Evolutionary conservation across 2,888 invertebrate species (phyloP), one percentile per base, ranked within the genome.

Genomic region (Nemotelus nigrinus): DNA sequence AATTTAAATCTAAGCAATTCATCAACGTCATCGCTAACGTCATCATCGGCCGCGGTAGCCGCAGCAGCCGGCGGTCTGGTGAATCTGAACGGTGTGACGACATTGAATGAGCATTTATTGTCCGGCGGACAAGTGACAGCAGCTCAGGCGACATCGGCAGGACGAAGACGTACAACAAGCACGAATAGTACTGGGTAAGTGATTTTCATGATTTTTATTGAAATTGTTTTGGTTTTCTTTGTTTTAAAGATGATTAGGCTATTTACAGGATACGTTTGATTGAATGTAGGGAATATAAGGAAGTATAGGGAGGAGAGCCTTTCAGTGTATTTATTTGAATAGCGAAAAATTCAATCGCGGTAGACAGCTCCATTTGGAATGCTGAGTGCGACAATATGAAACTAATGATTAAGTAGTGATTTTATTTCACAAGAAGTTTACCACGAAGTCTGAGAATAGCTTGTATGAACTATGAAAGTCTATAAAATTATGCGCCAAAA

Each of bases 171-270:
- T 50, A 87, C 87, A 76, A 87, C 86, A 78, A 87, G 87, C 81
- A 86, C 87, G 75, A 87, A 87, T 78, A 87, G 87, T 81, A 87
- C 86, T 82, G 87, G 87, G 87, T 87, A 80, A 83, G 84, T 82
- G 6, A 65, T 78, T 71, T 74, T 44, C n/a, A 68, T 68, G 10
- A 65, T 68, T 68, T 57, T 43, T 8, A 60, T 70, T n/a, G 2
- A 57, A 57, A 43, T 67, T 6, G 10, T 6, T 47, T 65, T 44
- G 76, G 7, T 72, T 41, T 71, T 10, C 44, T 71, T 57, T 57
- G 8, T 10, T 71, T 43, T 53, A 7, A n/a, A 58, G 58, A 25
- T 25, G 25, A 25, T 25, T 25, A 25, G 25, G 25, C 25, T 25
- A 25, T 25, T 25, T 25, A 25, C 25, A 25, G 25, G 25, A 25